These are phyloP conservation scores for Agapostemon virescens DNA, from an alignment of 2,888 invertebrate species.

Conservation along the genomic window DNA sequence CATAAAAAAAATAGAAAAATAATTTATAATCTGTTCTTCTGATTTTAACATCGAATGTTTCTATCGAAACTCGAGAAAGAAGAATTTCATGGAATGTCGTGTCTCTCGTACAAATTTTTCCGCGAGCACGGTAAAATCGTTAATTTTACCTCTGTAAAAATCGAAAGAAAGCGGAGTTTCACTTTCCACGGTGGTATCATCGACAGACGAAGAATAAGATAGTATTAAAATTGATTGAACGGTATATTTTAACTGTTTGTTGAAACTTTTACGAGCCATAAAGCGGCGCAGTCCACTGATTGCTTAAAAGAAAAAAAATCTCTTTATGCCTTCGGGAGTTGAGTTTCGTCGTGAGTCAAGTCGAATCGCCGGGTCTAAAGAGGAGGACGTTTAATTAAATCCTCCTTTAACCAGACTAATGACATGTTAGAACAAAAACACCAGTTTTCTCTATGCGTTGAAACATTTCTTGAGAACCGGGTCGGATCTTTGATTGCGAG, in stretches of 20 bases:
- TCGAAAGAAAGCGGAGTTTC: background rate
- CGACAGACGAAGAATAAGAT: background rate
- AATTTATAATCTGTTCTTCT: no score
- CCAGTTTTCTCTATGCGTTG: background rate
- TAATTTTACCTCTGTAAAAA: background rate
- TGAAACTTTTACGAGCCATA: conserved; percentile 8
- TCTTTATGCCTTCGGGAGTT: background rate
- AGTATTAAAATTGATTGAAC: background rate
- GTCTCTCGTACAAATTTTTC: no score
- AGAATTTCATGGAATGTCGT: background rate
- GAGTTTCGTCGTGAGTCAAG: background rate
- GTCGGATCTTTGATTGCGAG: background rate
- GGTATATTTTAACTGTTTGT: background rate
- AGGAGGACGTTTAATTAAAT: conserved; percentile 2
- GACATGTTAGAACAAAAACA: conserved; percentile 4
- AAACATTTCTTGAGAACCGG: conserved; percentile 2
- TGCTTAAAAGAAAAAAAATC: background rate
- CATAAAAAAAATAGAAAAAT: no score
- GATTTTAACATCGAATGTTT: no score
- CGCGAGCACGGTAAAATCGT: background rate
- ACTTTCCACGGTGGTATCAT: background rate
- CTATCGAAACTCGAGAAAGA: no score
- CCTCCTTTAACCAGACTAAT: background rate
- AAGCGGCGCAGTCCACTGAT: background rate
- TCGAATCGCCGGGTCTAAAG: background rate